Base-by-base conservation (phyloP, 2,888 invertebrate species). In the Diadegma fenestrale region DNA sequence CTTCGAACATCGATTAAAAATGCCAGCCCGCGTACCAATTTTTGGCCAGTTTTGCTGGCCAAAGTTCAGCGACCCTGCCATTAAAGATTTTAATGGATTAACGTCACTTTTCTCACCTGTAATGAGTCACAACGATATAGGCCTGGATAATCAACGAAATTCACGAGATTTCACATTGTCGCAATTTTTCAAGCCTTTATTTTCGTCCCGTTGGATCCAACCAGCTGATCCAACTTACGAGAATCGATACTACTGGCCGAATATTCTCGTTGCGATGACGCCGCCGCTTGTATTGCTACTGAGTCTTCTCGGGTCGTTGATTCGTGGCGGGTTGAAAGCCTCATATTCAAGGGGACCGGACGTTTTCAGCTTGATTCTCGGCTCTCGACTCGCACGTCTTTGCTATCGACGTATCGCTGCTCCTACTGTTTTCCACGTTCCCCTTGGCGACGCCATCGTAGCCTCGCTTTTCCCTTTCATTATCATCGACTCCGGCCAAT, bases 241-340 rank as follows among this genome's bases (percentile, higher is more conserved):
- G 37, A 61, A 69, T 77, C 73, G 80, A 81, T 81, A 78, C 45
- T 58, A 69, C 58, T 58, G 14, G 58, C 14, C 12, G 26, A 58
- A 58, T 58, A 58, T 58, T 58, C 58, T 58, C 26, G 58, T 58
- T 58, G 58, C 58, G 51, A 48, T 14, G 51, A 30, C 12, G 45
- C 51, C 33, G 51, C 48, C 10, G n/a, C 48, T 33, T 5, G 48
- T 30, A 48, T 45, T 68, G 41, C 76, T 45, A 61, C 64, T 45
- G 51, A 71, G 48, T 48, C 51, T 73, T 48, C 51, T 73, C 73
- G 78, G 84, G 84, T 85, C 84, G 84, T 85, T 81, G 84, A 81
- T 81, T 78, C 81, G 77, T 30, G 41, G 51, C 78, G 73, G 84
- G 48, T 81, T 78, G 77, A 69, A 78, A 68, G 81, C 84, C 84